Percentiles rank a stretch among this genome's conserved stretches.
These are phyloP conservation scores for Ophraella communa DNA, from an alignment of 2,888 invertebrate species.

Conservation along the genomic window DNA sequence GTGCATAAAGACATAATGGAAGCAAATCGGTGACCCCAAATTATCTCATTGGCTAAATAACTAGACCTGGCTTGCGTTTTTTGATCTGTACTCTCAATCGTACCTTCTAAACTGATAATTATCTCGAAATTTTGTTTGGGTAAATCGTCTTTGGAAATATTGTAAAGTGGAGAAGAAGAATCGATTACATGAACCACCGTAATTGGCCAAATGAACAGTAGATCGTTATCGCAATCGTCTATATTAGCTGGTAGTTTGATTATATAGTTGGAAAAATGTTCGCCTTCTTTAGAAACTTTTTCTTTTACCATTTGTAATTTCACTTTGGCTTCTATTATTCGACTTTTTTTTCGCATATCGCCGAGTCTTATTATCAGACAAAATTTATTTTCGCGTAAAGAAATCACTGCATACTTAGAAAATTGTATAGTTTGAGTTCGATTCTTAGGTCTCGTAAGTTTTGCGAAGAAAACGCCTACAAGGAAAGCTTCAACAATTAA, in stretches of 20 bases:
- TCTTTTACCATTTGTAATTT: constrained; percentile 80
- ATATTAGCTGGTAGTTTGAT: constrained; percentile 69
- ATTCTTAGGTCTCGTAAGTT: constrained; percentile 88
- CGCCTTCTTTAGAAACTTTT: constrained; percentile 81
- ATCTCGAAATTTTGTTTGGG: constrained; percentile 29
- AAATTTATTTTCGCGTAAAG: constrained; percentile 78
- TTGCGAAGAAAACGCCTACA: constrained; percentile 88
- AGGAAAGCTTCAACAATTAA: constrained; percentile 77
- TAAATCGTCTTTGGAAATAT: constrained; percentile 75
- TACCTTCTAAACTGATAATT: constrained; percentile 35
- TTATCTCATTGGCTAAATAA: constrained; percentile 77
- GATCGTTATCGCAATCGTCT: constrained; percentile 83
- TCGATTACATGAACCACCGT: constrained; percentile 91
- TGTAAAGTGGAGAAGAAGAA: constrained; percentile 83
- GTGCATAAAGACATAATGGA: constrained; percentile 76
- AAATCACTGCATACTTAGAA: constrained; percentile 82
- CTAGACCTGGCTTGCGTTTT: constrained; percentile 82
- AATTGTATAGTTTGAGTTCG: constrained; percentile 89
- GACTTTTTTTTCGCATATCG: constrained; percentile 77
- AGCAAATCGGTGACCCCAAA: constrained; percentile 89
- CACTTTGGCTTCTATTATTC: constrained; percentile 87
- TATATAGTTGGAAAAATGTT: constrained; percentile 80
- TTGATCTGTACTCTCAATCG: constrained; percentile 86
- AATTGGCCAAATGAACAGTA: constrained; percentile 97
- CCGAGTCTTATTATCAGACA: constrained; percentile 88